Evolutionary conservation across 2,797 vertebrate genomes (phyloP).

Genomic region (Manis javanica): DNA sequence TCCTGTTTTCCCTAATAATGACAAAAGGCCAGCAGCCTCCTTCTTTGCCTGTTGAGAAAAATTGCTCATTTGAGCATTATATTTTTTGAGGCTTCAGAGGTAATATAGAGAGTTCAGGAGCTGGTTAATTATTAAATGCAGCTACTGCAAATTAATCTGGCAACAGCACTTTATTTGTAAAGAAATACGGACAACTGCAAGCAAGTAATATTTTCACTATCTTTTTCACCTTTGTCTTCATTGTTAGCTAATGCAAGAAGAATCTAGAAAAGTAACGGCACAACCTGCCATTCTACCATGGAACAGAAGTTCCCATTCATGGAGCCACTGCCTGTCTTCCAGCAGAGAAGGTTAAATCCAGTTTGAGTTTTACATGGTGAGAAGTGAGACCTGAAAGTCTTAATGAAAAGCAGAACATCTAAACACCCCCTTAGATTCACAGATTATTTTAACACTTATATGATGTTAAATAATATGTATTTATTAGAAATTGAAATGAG

Average conservation of each 20-base stretch:
- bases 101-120: background rate
- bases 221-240: background rate
- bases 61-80: background rate
- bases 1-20: background rate
- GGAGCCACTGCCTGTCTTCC: background rate
- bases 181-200: background rate
- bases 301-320: background rate
- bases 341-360: background rate
- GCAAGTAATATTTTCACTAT: background rate
- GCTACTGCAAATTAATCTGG: background rate
- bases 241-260: background rate
- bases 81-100: background rate
- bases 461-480: slow-evolving; percentile 28
- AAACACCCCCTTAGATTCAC: background rate
- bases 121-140: background rate
- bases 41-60: background rate
- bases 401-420: background rate
- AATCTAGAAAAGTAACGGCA: background rate
- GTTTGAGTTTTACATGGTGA: background rate
- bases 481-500: slow-evolving; percentile 64
- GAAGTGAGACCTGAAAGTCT: background rate
- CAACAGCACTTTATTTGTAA: background rate
- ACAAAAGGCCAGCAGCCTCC: background rate
- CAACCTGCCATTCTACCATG: background rate
- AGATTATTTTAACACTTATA: slow-evolving; percentile 50